Evolutionary conservation across 2,888 invertebrate genomes (phyloP).

Genomic region (Bhutanitis thaidina): DNA sequence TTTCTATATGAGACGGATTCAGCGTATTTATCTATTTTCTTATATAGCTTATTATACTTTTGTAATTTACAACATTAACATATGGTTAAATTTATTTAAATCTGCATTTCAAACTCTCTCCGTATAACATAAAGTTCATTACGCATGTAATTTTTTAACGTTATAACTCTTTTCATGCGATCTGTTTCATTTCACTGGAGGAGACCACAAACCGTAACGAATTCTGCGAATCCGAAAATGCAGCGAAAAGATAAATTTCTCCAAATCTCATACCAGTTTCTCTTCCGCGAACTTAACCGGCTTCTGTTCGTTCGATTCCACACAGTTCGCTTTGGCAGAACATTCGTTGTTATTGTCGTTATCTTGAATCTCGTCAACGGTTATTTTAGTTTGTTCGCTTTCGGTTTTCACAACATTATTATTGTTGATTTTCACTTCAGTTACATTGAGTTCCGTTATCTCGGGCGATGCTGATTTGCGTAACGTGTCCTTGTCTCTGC

Average conservation of each 20-base stretch:
- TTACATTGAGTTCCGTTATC: constrained; percentile 53
- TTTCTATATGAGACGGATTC: constrained; percentile 46
- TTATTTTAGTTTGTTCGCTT: constrained; percentile 33
- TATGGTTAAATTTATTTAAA: not conserved
- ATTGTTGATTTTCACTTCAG: constrained; percentile 44
- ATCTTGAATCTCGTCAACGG: constrained; percentile 37
- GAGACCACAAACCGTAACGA: constrained; percentile 40
- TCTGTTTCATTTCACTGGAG: constrained; percentile 47
- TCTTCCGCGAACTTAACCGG: constrained; percentile 70
- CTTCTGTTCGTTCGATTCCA: constrained; percentile 42
- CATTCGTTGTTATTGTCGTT: constrained; percentile 59
- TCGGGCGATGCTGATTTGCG: constrained; percentile 36
- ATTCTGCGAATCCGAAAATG: constrained; percentile 46
- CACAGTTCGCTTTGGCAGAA: constrained; percentile 35
- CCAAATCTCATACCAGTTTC: constrained; percentile 71
- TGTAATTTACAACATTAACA: not conserved
- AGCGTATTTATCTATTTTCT: constrained; percentile 20
- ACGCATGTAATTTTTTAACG: constrained; percentile 45
- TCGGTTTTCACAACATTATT: constrained; percentile 49
- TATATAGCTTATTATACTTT: not conserved
- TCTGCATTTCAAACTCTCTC: constrained; percentile 19
- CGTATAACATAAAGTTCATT: constrained; percentile 24
- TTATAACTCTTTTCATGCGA: constrained; percentile 52
- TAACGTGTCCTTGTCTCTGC: constrained; percentile 21
- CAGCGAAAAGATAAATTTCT: constrained; percentile 45